Evolutionary conservation across 2,888 invertebrate genomes (phyloP), one percentile per base, ranked within the genome.

Genomic region (Lasioglossum calceatum): DNA sequence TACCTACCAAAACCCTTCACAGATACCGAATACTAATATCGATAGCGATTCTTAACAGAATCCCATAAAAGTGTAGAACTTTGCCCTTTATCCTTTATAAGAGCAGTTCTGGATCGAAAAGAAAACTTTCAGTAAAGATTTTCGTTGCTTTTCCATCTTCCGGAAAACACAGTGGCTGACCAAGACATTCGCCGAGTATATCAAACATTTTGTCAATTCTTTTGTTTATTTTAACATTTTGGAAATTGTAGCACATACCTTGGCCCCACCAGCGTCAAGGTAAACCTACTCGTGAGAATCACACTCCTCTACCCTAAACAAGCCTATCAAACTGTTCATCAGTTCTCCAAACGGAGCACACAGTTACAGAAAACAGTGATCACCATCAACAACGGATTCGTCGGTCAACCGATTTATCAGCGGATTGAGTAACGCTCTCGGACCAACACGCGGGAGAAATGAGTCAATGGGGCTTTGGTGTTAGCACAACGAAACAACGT

Each of bases 401-500:
- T 19, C 64, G 32, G 64, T 32, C 8, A 64, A 64, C 64, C 64
- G 19, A 64, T 32, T 64, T 32, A 32, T 32, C 64, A 16, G 50
- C 12, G 54, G 47, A 79, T 71, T 2, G 44, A 42, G 23, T 67
- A 77, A 39, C 39, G 10, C 39, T 44, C 71, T 74, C 39, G 23
- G 81, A 64, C 67, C 70, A 54, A 27, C 10, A 61, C 74, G 75
- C 39, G 50, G 67, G 50, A 71, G 42, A 72, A 79, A 85, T 80
- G 75, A 80, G 78, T 64, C 14, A 83, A 85, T 85, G 39, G 70
- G 77, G 54, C 39, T 70, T 88, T 87, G 80, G 86, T 84, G 85
- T 85, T 88, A 91, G 91, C 91, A 91, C 91, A 91, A 84, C 87
- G 88, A 91, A 90, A 90, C 87, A 79, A 84, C 86, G 87, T 71